These are phyloP conservation scores for Steatocranus sp. DNA, from an alignment of 2,797 vertebrate genomes.

Conservation along the genomic window DNA sequence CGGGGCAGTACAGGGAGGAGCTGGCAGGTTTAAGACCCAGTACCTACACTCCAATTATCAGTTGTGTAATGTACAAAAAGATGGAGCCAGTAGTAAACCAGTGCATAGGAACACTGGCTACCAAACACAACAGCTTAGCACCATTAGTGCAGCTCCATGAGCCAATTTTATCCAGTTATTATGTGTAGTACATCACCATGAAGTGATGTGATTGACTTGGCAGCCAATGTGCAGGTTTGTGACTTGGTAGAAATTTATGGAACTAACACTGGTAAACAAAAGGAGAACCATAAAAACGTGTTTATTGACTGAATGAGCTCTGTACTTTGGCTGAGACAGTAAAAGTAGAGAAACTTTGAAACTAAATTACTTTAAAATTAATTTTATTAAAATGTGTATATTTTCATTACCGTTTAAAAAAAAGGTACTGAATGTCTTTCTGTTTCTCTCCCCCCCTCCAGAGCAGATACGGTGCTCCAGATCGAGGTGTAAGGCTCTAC, in stretches of 20 bases:
- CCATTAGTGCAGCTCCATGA: constrained; percentile 52
- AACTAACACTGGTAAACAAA: constrained; percentile 7
- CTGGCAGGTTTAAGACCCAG: not conserved
- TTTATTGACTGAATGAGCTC: not conserved
- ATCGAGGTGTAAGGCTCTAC: constrained; percentile 79
- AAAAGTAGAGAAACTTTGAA: not conserved
- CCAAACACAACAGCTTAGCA: constrained; percentile 51
- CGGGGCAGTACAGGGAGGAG: constrained; percentile 13
- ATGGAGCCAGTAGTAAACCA: constrained; percentile 1
- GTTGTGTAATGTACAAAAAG: constrained; percentile 36
- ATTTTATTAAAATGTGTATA: not conserved
- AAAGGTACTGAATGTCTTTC: not conserved
- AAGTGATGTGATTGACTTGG: constrained; percentile 47
- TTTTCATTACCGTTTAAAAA: not conserved
- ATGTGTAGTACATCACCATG: constrained; percentile 47
- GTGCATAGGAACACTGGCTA: constrained; percentile 9
- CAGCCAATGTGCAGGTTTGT: constrained; percentile 18
- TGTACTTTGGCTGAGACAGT: not conserved
- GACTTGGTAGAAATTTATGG: constrained; percentile 11
- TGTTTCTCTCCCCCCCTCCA: constrained; percentile 45
- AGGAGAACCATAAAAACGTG: not conserved
- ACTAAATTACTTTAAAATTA: not conserved
- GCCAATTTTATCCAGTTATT: constrained; percentile 52
- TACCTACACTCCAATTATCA: constrained; percentile 22
- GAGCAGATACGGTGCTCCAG: constrained; percentile 78